Evolutionary conservation across 1,140 invertebrate species (phyloP), one percentile per base, ranked within the genome.

Genomic region (Penaeus chinensis): DNA sequence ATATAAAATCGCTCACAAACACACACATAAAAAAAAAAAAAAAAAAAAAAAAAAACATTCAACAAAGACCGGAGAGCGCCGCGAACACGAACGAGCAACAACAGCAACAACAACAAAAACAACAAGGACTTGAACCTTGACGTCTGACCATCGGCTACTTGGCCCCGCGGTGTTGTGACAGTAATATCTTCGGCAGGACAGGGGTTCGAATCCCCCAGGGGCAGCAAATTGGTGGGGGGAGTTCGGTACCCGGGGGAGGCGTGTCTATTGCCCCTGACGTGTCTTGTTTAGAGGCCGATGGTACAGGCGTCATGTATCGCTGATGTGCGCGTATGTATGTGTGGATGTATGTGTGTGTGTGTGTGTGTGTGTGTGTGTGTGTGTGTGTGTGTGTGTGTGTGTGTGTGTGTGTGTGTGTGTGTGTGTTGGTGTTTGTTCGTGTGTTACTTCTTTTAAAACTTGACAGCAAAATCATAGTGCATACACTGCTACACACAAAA

Each of bases 121-220:
- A 60, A 20, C 78, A 24, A 10, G 27, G 47, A 77, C 32, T 8
- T 20, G 27, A 42, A 27, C 22, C 42, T 20, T 60, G 69, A 47
- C 60, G 71, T 24, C 83, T 84, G 71, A 84, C 83, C 83, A 42
- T 20, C 32, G 83, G 83, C 83, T 84, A 84, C 83, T 84, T 84
- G 83, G 83, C 10, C 82, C 47, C 54, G 62, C 74, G 83, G 62
- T 84, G 83, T 84, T 84, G 71, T 84, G 83, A 84, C 83, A 84
- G 83, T 84, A 84, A 84, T 84, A 84, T 84, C 83, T 84, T 77
- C 66, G 83, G 66, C 71, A 74, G 83, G 83, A 84, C 83, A 77
- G 83, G 83, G 82, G 71, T 32, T 84, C 60, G 24, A 63, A 84
- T n/a, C 24, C 83, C 71, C 83, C 20, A 22, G 83, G 74, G 69